Evolutionary conservation across 2,888 invertebrate genomes (phyloP), one percentile per base, ranked within the genome.

Genomic region (Leptinotarsa juncta): DNA sequence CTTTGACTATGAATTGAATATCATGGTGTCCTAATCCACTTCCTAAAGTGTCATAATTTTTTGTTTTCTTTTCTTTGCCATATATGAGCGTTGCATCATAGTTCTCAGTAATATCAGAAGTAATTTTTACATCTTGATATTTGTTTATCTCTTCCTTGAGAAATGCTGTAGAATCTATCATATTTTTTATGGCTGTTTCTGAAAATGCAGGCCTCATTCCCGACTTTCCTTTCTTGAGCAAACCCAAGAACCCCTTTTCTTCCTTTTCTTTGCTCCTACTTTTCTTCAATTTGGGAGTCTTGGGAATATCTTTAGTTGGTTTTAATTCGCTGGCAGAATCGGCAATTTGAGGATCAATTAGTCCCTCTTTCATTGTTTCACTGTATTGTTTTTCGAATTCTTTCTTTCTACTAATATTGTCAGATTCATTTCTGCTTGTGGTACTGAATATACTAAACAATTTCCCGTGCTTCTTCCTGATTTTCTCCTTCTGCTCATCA

Each of bases 371-470:
- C 0, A 85, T 85, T 32, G 84, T 78, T 80, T 87, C 86, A 66
- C 81, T 81, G 62, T 87, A 86, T 68, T 87, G 87, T 78, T 87
- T 87, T 75, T 87, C 86, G 23, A 86, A 81, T 51, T 86, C 85
- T 73, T 84, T 84, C 71, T 79, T 82, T 70, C 79, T 78, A 49
- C 79, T 81, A 32, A 84, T 83, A 53, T 86, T 85, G 48, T 85
- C 86, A 32, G 84, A 85, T 49, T 84, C 85, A 72, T 85, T 86
- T 82, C 83, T 86, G 12, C 85, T 84, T 62, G 83, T 78, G 82
- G 84, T 86, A 16, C 81, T 81, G 76, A 86, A 85, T 75, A 85
- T 77, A 67, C 84, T 85, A 75, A 87, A 85, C 73, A 86, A 80
- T 79, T 85, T 85, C 26, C 79, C 83, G 49, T 83, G 82, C 75